These are phyloP conservation scores for Sceliomorpha sp. DNA, from an alignment of 2,888 invertebrate species.

Conservation along the genomic window DNA sequence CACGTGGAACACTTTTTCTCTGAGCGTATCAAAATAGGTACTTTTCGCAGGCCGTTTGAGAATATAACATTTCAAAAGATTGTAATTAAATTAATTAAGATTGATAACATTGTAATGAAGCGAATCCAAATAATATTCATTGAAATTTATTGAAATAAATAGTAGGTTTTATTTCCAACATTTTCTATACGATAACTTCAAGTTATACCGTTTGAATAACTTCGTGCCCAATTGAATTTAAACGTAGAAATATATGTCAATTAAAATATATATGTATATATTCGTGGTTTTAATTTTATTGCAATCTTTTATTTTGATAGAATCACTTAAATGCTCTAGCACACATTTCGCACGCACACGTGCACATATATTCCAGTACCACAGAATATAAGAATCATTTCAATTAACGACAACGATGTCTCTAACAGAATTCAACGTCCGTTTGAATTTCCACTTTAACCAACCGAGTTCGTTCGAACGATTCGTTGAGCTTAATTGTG, in stretches of 20 bases:
- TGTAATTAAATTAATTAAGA: slow-evolving; percentile 43
- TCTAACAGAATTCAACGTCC: slow-evolving; percentile 50
- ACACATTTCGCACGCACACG: slow-evolving; percentile 24
- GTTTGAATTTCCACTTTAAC: slow-evolving; percentile 52
- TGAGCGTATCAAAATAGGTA: slow-evolving; percentile 53
- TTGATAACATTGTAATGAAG: no score
- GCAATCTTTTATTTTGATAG: slow-evolving; percentile 19
- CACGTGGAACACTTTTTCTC: slow-evolving; percentile 32
- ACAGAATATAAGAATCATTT: slow-evolving; percentile 47
- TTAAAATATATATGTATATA: no score
- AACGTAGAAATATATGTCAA: no score
- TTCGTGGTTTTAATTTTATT: slow-evolving; percentile 49
- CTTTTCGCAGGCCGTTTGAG: slow-evolving; percentile 44
- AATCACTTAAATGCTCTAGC: slow-evolving; percentile 25
- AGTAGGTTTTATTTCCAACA: no score
- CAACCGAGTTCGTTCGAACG: slow-evolving; percentile 49
- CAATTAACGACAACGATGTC: slow-evolving; percentile 50
- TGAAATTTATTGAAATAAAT: no score
- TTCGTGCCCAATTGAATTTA: no score
- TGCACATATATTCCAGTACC: slow-evolving; percentile 32
- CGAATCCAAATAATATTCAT: no score
- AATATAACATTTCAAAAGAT: slow-evolving; percentile 37
- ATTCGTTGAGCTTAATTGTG: slow-evolving; percentile 54
- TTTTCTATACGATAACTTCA: no score
- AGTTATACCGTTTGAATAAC: no score